Conservation (phyloP, 2,888 invertebrate genomes). For the Callinectes sapidus region DNA sequence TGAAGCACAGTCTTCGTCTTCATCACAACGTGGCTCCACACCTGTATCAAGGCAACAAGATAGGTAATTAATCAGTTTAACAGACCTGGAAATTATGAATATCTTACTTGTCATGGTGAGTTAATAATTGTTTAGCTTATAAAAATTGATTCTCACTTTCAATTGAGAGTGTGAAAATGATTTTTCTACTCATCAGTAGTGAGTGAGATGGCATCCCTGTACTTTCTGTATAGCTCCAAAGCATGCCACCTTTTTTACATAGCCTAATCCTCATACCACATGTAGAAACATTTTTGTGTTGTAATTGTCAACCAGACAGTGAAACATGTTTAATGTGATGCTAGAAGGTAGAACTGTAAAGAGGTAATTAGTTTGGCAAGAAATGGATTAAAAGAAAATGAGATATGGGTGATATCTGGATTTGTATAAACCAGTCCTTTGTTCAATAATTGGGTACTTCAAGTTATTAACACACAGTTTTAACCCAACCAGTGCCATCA, state of each 20-base stretch:
- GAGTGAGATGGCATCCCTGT: no score
- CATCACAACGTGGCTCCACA: conserved; percentile 76
- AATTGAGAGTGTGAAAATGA: not conserved
- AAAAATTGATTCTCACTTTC: no score
- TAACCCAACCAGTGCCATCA: no score
- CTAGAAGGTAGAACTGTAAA: not conserved
- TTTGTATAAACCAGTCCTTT: not conserved
- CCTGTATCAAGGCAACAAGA: conserved; percentile 77
- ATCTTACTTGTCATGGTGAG: not conserved
- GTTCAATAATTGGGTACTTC: no score
- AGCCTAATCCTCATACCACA: no score
- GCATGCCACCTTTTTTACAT: no score
- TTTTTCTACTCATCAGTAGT: not conserved
- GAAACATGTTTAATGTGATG: not conserved
- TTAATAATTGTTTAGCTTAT: not conserved
- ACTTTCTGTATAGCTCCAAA: no score
- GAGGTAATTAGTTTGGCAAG: not conserved
- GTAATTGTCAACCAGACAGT: no score
- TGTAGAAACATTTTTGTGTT: not conserved
- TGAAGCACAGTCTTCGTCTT: conserved; percentile 83
- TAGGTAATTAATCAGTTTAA: conserved; percentile 86
- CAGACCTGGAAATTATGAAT: conserved; percentile 78
- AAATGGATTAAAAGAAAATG: not conserved
- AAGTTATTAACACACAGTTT: no score
- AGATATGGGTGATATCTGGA: not conserved